Evolutionary conservation across 2,888 invertebrate species (phyloP).

Genomic region (Congeria kusceri): DNA sequence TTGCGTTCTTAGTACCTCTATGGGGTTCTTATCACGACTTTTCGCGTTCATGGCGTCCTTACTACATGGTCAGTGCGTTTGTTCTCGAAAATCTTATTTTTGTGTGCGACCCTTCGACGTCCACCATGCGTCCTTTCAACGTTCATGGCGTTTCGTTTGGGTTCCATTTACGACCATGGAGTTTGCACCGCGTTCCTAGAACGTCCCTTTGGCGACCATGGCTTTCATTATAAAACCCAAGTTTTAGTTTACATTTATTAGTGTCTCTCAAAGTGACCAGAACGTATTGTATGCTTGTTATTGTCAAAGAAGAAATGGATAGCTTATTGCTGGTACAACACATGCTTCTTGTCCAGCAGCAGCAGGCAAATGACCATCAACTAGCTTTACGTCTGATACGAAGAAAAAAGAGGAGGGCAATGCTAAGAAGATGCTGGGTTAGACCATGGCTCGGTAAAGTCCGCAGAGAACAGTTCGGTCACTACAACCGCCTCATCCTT

Average conservation of each 20-base stretch:
- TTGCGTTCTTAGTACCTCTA: too few relatives aligned
- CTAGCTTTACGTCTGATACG: slow-evolving; percentile 15
- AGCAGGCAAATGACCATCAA: too few relatives aligned
- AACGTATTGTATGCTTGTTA: slow-evolving; percentile 7
- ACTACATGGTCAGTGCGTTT: too few relatives aligned
- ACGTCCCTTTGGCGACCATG: not conserved
- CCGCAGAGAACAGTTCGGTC: slow-evolving; percentile 44
- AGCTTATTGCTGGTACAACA: slow-evolving; percentile 23
- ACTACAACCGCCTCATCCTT: slow-evolving; percentile 42
- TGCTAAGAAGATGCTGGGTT: slow-evolving; percentile 49
- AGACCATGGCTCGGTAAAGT: slow-evolving; percentile 50
- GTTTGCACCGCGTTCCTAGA: not conserved
- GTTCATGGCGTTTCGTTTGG: not conserved
- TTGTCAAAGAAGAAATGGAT: too few relatives aligned
- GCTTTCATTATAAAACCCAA: not conserved
- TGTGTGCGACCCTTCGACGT: too few relatives aligned
- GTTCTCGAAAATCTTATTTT: too few relatives aligned
- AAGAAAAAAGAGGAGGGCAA: slow-evolving; percentile 40
- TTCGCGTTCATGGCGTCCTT: too few relatives aligned
- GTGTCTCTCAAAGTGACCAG: not conserved
- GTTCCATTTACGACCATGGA: not conserved
- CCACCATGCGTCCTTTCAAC: not conserved
- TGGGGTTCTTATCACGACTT: too few relatives aligned
- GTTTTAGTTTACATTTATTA: not conserved
- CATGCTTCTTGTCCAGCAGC: slow-evolving; percentile 13